Base-by-base conservation (phyloP, 2,888 invertebrate genomes). In the Rhingia campestris region DNA sequence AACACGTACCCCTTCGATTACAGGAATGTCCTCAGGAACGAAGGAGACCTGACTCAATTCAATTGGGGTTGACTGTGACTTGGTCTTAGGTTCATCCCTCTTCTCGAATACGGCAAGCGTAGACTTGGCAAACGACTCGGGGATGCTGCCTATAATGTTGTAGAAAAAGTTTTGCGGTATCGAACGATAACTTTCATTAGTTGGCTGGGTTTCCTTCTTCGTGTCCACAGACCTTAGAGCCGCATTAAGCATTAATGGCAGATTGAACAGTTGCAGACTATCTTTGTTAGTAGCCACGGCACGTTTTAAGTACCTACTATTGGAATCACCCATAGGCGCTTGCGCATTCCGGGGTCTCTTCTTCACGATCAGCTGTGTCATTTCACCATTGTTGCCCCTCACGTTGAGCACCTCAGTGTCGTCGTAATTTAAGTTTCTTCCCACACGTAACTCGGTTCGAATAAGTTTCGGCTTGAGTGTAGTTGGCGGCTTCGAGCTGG, bases 1-100 rank as follows among this genome's bases (percentile, higher is more conserved):
- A 47, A 96, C 95, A 75, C 97, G 93, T 0, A 96, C 94, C 4
- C 91, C 91, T 61, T 96, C 95, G 54, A 97, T 95, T 61, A 97
- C 94, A 0, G 96, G 96, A 33, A 96, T 95, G 0, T 95, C 95
- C 9, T 84, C 84, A 4, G 69, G 80, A 0, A 45, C 41, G 43
- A 75, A 61, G 2, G 64, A 43, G 7, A 80, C 51, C 22, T 75
- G 70, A 39, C 56, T 61, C 22, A 32, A 58, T 3, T 53, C 66
- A 32, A n/a, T 66, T 7, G 66, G 32, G 4, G 45, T 33, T 10
- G 67, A 14, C n/a, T 6, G 6, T 3, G 35, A 33, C 33, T 53
- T 53, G 14, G 35, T 7, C 22, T 63, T 75, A n/a, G 51, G 4
- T 43, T 59, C 61, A 7, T 70, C 70, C 6, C 66, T 74, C 35